Evolutionary conservation across 2,888 invertebrate species (phyloP).

Genomic region (Cephus sareptanus): DNA sequence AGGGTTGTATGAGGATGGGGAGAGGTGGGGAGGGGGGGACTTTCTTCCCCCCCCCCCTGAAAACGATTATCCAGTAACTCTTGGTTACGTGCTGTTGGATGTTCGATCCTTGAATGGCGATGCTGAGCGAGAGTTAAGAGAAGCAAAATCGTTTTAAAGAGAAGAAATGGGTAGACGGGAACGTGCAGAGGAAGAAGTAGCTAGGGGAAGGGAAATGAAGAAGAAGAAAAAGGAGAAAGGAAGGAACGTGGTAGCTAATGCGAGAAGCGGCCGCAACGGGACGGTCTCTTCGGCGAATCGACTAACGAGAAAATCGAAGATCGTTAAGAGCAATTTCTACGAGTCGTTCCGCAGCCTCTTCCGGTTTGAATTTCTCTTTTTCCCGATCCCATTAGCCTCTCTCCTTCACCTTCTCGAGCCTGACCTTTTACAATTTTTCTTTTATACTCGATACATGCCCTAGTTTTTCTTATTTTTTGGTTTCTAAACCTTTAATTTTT

Average conservation of each 20-base stretch:
- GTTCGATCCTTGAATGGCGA: too few relatives aligned
- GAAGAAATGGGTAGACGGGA: constrained; percentile 21
- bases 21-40: too few relatives aligned
- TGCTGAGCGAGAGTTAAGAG: too few relatives aligned
- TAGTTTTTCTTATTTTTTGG: constrained; percentile 11
- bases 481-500: constrained; percentile 15
- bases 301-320: constrained; percentile 58
- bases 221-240: constrained; percentile 6
- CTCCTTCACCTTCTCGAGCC: constrained; percentile 5
- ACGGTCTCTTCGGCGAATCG: constrained; percentile 37
- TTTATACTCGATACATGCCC: constrained; percentile 5
- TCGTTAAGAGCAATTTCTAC: constrained; percentile 56
- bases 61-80: constrained; percentile 35
- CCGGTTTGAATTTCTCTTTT: constrained; percentile 24
- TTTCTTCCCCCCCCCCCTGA: constrained; percentile 2
- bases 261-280: constrained; percentile 38
- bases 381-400: constrained; percentile 11
- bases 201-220: not conserved
- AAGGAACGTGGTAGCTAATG: constrained; percentile 29
- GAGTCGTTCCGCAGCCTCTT: constrained; percentile 39
- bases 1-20: too few relatives aligned
- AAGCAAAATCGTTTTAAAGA: too few relatives aligned
- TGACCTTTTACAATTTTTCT: constrained; percentile 6
- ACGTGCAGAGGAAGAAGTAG: not conserved
- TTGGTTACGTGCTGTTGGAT: not conserved